These are phyloP conservation scores for Caenorhabditis wallacei DNA, from an alignment of 2,888 invertebrate species.

Conservation along the genomic window DNA sequence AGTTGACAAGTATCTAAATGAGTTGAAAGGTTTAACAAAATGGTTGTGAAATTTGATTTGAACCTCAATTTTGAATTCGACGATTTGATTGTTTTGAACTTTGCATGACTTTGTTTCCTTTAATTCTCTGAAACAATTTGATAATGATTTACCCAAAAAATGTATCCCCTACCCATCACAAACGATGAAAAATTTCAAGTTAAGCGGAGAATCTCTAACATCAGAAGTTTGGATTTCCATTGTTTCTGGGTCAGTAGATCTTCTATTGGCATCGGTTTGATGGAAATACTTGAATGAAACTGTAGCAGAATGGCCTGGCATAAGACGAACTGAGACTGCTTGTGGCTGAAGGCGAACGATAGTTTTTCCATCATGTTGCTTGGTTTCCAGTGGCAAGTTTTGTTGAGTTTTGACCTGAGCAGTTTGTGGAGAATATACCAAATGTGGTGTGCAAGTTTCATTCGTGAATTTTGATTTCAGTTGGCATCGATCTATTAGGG, in stretches of 20 bases:
- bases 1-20: constrained; percentile 70
- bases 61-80: constrained; percentile 62
- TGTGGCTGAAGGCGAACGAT: constrained; percentile 80
- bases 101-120: constrained; percentile 73
- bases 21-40: no score
- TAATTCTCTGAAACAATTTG: constrained; percentile 64
- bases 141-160: neutral
- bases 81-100: constrained; percentile 65
- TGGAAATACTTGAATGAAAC: constrained; percentile 81
- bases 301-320: constrained; percentile 78
- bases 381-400: constrained; percentile 77
- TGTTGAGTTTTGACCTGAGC: constrained; percentile 75
- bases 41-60: neutral
- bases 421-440: constrained; percentile 76
- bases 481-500: constrained; percentile 73
- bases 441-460: constrained; percentile 72
- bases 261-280: constrained; percentile 47
- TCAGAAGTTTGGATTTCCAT: constrained; percentile 80
- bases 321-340: constrained; percentile 77
- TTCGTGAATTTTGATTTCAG: constrained; percentile 69
- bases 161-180: constrained; percentile 75
- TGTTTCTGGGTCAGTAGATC: constrained; percentile 52
- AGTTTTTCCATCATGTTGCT: constrained; percentile 74
- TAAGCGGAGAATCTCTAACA: constrained; percentile 71
- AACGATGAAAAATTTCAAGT: constrained; percentile 76